Percentiles rank a stretch among this genome's conserved stretches.
phyloP scores from a whole-genome alignment of 2,113 vertebrate species.

The Rutilus rutilus region DNA sequence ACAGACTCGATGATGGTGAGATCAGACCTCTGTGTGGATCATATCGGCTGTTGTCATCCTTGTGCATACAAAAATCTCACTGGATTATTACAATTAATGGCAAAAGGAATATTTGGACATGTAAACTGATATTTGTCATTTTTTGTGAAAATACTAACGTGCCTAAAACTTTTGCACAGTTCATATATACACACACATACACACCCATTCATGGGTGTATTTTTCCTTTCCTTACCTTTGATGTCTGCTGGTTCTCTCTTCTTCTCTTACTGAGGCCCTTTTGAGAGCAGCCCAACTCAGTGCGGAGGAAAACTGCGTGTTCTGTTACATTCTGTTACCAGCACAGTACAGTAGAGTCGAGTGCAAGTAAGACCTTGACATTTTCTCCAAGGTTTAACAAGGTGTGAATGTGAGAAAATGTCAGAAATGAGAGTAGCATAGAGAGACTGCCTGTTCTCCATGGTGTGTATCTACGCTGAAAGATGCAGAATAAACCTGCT shows the following conservation, averaged over 20 bases:
- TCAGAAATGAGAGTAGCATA: background rate
- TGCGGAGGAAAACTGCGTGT: background rate
- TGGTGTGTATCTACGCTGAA: background rate
- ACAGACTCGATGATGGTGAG: too few species aligned
- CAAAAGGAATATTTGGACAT: too few species aligned
- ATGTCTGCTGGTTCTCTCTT: conserved; percentile 8
- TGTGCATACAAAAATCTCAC: too few species aligned
- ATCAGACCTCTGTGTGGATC: too few species aligned
- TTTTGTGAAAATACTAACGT: too few species aligned
- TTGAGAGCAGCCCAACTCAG: background rate
- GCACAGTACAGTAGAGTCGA: conserved; percentile 11
- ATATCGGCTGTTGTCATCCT: too few species aligned
- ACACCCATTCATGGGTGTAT: too few species aligned
- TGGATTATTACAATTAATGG: too few species aligned
- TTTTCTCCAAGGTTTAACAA: conserved; percentile 18
- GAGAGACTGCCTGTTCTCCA: background rate
- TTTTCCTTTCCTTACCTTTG: background rate
- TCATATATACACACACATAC: too few species aligned
- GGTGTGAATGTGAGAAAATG: conserved; percentile 10
- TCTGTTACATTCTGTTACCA: background rate
- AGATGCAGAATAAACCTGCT: background rate
- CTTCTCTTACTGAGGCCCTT: conserved; percentile 7
- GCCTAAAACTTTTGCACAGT: too few species aligned
- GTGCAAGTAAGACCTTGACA: conserved; percentile 24
- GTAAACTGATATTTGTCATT: too few species aligned